Evolutionary conservation across 1,140 invertebrate genomes (phyloP), one percentile per base, ranked within the genome.

Genomic region (Aphaenogaster rudis): DNA sequence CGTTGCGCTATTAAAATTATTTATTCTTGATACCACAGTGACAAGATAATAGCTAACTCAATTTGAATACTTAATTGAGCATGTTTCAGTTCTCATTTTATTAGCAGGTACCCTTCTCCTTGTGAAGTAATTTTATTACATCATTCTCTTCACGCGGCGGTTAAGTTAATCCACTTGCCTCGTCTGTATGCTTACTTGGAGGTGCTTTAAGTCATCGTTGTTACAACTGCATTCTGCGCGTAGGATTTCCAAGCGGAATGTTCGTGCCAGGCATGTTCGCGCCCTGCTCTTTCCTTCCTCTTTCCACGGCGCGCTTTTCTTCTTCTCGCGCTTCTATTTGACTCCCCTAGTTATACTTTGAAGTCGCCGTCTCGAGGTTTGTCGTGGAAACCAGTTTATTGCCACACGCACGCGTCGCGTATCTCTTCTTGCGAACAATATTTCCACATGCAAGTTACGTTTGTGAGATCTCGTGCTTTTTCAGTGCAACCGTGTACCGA

Each of bases 381-480:
- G 67, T 71, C 81, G 54, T 80, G 85, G 28, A 82, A 84, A 72
- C 66, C 85, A 89, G 78, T 89, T 90, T 90, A 89, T 89, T 72
- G 67, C 54, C 4, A 67, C 63, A 67, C 28, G 33, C n/a, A 9
- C 63, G 28, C 17, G 76, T 57, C 39, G 45, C 63, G 45, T 69
- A 80, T 69, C 33, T 80, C n/a, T 67, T 33, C 78, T 45, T 28
- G 78, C 13, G 45, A 33, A 80, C 13, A 21, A 80, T 80, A 69
- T 80, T 67, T 66, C 45, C 39, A 28, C 13, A n/a, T 67, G n/a
- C 33, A 13, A 67, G 39, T 54, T 69, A 52, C n/a, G 7, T 69
- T 69, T 67, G 63, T 69, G 61, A 69, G 13, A 48, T 67, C 11
- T 80, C 36, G 7, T 15, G 8, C 13, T 69, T 80, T 8, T 15